Evolutionary conservation across 2,888 invertebrate species (phyloP).

Genomic region (Eristalis tenax): DNA sequence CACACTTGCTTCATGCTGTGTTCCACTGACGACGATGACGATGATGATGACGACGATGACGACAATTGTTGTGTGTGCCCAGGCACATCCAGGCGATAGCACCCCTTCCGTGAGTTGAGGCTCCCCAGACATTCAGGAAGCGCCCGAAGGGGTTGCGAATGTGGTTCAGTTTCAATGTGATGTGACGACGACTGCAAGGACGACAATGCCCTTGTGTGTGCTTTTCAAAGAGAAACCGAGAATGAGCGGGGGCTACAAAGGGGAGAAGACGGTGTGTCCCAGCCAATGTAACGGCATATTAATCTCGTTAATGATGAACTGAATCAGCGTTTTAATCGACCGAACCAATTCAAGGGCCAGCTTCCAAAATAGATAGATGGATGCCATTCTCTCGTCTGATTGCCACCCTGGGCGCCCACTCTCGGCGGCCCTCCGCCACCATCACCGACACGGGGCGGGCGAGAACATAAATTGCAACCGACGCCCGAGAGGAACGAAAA

Average conservation of each 20-base stretch:
- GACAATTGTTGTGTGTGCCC: slow-evolving; percentile 62
- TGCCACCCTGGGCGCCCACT: slow-evolving; percentile 39
- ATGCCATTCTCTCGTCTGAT: slow-evolving; percentile 68
- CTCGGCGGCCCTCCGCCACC: background rate
- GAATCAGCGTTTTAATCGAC: slow-evolving; percentile 79
- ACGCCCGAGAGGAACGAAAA: slow-evolving; percentile 32
- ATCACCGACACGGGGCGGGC: background rate
- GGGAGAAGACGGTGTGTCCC: slow-evolving; percentile 75
- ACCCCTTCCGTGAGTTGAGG: slow-evolving; percentile 38
- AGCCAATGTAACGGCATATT: slow-evolving; percentile 80
- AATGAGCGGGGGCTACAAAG: background rate
- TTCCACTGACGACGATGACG: slow-evolving; percentile 33
- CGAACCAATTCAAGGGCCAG: slow-evolving; percentile 70
- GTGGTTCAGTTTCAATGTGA: slow-evolving; percentile 61
- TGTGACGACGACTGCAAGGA: slow-evolving; percentile 55
- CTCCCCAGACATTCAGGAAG: slow-evolving; percentile 48
- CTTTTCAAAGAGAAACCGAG: background rate
- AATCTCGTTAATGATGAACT: slow-evolving; percentile 82
- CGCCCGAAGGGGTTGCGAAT: slow-evolving; percentile 57
- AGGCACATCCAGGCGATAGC: slow-evolving; percentile 53
- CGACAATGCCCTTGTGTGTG: slow-evolving; percentile 15
- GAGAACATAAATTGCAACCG: slow-evolving; percentile 32
- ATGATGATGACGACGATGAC: slow-evolving; percentile 46
- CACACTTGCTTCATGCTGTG: slow-evolving; percentile 14
- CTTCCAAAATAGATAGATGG: slow-evolving; percentile 66